phyloP scores from a whole-genome alignment of 2,113 vertebrate genomes.

The Columbina picui region DNA sequence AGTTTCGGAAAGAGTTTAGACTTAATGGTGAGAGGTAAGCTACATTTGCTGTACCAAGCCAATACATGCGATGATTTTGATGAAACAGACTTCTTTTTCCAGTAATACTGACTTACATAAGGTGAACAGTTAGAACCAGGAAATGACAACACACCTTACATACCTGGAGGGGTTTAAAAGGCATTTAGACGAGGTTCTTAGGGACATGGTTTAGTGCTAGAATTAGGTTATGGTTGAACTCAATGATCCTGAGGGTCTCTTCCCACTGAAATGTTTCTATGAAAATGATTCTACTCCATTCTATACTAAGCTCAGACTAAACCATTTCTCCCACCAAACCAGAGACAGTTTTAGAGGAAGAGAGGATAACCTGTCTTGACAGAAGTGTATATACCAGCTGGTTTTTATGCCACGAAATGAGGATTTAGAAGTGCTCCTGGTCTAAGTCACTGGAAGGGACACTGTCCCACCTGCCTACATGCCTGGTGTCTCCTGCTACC shows the following conservation, averaged over 20 bases:
- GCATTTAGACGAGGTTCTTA: too few species aligned
- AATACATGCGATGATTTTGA: background rate
- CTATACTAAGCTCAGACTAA: background rate
- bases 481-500: background rate
- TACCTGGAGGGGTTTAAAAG: too few species aligned
- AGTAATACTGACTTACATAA: rapidly evolving
- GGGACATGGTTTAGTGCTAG: too few species aligned
- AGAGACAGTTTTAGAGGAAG: background rate
- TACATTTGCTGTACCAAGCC: background rate
- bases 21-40: background rate
- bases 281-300: too few species aligned
- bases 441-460: background rate
- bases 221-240: too few species aligned
- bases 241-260: too few species aligned
- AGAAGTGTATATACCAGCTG: background rate
- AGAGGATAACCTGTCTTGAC: background rate
- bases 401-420: background rate
- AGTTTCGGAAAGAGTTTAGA: background rate
- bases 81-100: background rate
- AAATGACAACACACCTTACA: background rate
- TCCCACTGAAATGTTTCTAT: too few species aligned
- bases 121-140: background rate
- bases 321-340: background rate
- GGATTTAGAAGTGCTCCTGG: background rate
- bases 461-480: too few species aligned